These are phyloP conservation scores for Archaeoteleia sp. DNA, from an alignment of 2,888 invertebrate species.

Conservation along the genomic window DNA sequence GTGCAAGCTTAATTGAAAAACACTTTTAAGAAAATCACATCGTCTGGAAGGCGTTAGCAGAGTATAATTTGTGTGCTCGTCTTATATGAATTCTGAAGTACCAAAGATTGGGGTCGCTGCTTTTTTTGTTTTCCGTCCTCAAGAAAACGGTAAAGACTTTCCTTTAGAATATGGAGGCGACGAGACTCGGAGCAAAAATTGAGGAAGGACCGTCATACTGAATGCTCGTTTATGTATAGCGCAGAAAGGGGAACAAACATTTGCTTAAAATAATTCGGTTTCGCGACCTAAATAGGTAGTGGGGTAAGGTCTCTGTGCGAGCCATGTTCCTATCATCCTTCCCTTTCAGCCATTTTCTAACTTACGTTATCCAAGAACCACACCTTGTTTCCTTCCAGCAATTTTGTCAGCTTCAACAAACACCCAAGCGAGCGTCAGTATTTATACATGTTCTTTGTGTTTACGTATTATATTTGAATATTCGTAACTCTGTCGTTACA, in stretches of 20 bases:
- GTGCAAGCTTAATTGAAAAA: too few species aligned
- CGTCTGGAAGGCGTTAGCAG: constrained; percentile 1
- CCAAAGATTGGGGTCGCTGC: constrained; percentile 24
- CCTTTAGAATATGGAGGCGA: constrained; percentile 13
- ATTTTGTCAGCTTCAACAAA: constrained; percentile 16
- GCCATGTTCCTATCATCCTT: constrained; percentile 17
- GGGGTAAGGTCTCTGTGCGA: constrained; percentile 20
- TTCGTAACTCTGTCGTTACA: too few species aligned
- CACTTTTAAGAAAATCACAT: constrained; percentile 16
- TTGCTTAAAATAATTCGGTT: constrained; percentile 58
- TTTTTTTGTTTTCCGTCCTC: constrained; percentile 12
- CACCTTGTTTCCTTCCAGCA: constrained; percentile 11
- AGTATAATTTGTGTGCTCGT: constrained; percentile 36
- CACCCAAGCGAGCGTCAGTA: constrained; percentile 10
- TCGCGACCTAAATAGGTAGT: constrained; percentile 53
- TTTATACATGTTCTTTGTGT: too few species aligned
- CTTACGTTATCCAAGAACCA: constrained; percentile 2
- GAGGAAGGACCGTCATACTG: constrained; percentile 20
- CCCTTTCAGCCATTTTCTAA: background rate
- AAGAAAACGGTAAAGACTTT: constrained; percentile 10
- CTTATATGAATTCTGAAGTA: constrained; percentile 16
- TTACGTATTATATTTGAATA: too few species aligned
- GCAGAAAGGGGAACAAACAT: constrained; percentile 54
- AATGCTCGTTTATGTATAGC: constrained; percentile 35
- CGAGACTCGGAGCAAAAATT: constrained; percentile 18